phyloP scores from a whole-genome alignment of 2,888 invertebrate genomes.

The Ormyrus labotus region DNA sequence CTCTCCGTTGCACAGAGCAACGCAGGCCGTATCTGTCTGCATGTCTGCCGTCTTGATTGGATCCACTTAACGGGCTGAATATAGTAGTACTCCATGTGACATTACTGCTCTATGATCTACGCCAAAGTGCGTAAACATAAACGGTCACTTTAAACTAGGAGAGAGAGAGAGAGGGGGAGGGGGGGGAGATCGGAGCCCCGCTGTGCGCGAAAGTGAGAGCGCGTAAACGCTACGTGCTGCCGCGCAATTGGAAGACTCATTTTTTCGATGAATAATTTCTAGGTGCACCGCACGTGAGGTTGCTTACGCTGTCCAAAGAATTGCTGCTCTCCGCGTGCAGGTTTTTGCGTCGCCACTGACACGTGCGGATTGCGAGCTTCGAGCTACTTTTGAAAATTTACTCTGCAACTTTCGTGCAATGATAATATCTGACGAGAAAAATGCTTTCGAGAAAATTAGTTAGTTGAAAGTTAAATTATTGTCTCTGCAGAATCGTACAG shows the following conservation, averaged over 20 bases:
- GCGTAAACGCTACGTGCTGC: not conserved
- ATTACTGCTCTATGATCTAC: slow-evolving; percentile 74
- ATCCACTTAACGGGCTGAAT: slow-evolving; percentile 74
- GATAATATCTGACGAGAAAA: no score
- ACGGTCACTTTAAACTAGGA: no score
- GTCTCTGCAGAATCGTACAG: no score
- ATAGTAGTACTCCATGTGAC: slow-evolving; percentile 63
- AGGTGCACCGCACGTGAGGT: not conserved
- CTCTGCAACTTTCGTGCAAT: no score
- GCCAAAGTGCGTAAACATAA: slow-evolving; percentile 62
- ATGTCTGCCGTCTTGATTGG: slow-evolving; percentile 73
- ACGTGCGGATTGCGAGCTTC: no score
- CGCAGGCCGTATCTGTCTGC: slow-evolving; percentile 57
- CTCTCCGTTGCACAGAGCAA: slow-evolving; percentile 52
- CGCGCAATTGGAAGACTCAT: slow-evolving; percentile 17
- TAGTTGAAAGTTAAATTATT: no score
- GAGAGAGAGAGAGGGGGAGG: no score
- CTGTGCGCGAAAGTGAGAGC: slow-evolving; percentile 61
- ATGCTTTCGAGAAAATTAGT: no score
- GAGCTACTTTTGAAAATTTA: no score
- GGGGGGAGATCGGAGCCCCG: not conserved
- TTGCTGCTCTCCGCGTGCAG: not conserved
- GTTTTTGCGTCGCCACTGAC: no score
- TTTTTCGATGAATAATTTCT: slow-evolving; percentile 17
- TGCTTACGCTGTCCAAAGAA: not conserved